Conservation (phyloP, 2,888 invertebrate species). For the Philaethria dido region DNA sequence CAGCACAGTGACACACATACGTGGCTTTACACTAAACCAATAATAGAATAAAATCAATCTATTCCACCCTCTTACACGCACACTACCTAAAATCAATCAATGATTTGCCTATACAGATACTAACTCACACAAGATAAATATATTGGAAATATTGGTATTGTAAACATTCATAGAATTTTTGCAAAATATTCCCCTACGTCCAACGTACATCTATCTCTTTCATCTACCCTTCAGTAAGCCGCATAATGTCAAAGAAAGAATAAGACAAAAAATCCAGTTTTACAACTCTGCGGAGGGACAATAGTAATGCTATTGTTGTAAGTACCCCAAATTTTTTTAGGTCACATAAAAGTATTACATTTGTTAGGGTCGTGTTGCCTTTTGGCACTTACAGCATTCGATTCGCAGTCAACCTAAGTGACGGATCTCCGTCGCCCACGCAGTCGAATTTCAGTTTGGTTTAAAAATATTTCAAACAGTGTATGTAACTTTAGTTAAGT, state of each 20-base stretch:
- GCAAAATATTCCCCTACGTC: slow-evolving; percentile 71
- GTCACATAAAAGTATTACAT: slow-evolving; percentile 82
- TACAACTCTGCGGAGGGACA: slow-evolving; percentile 78
- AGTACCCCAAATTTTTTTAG: slow-evolving; percentile 83
- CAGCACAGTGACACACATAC: slow-evolving; percentile 83
- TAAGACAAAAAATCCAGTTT: slow-evolving; percentile 64
- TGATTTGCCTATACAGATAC: slow-evolving; percentile 62
- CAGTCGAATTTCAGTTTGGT: slow-evolving; percentile 54
- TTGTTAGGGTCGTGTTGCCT: slow-evolving; percentile 78
- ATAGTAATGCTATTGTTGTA: slow-evolving; percentile 80
- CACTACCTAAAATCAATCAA: slow-evolving; percentile 66
- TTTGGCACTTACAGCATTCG: slow-evolving; percentile 77
- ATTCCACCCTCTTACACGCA: slow-evolving; percentile 77
- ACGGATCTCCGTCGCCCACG: slow-evolving; percentile 71
- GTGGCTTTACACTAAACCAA: slow-evolving; percentile 83
- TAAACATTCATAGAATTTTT: slow-evolving; percentile 80
- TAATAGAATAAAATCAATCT: slow-evolving; percentile 83
- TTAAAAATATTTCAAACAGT: slow-evolving; percentile 55
- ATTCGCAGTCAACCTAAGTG: slow-evolving; percentile 75
- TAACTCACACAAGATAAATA: slow-evolving; percentile 53
- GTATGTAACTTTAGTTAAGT: slow-evolving; percentile 38
- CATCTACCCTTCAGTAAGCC: slow-evolving; percentile 47
- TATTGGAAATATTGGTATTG: slow-evolving; percentile 81
- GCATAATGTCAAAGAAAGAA: slow-evolving; percentile 51
- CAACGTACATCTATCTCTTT: slow-evolving; percentile 60